Evolutionary conservation across 2,888 invertebrate species (phyloP), one percentile per base, ranked within the genome.

Genomic region (Trypoxylon attenuatum): DNA sequence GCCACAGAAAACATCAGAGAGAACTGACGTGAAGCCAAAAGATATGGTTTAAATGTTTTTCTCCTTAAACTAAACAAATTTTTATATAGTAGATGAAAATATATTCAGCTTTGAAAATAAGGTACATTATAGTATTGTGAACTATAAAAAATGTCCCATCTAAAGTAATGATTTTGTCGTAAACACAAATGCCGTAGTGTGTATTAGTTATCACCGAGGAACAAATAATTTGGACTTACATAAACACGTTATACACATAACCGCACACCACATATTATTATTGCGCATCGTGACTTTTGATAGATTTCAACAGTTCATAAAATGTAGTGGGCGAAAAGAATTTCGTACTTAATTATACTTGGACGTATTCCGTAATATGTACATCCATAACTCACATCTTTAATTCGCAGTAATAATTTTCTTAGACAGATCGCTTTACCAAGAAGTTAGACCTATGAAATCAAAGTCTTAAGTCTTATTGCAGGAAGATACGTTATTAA

Each of bases 1-100:
- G 0, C 94, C 94, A 15, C 92, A 94, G 76, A 90, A 92, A 70
- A 90, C 92, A 38, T 91, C 93, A 0, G 88, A 90, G 27, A 90
- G 91, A n/a, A 92, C 90, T 70, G 93, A 94, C 86, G 91, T 93
- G 0, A 94, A 94, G 85, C 93, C 94, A 27, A 90, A 91, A 42
- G 90, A 94, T 77, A 88, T 94, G 80, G 22, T 46, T 54, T 51
- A 39, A n/a, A 38, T 21, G 13, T 5, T 33, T 33, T 10, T 33
- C 13, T 13, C n/a, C 5, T n/a, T n/a, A n/a, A n/a, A 5, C 19
- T 1, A 16, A 27, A 33, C 42, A 41, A 21, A 25, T 47, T 8
- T n/a, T 1, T 3, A 15, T 2, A 5, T 54, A 52, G 39, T 63
- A 45, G 51, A 54, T 10, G 8, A 10, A 6, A 38, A 47, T 45